Percentiles rank a stretch among this genome's conserved stretches.
These are phyloP conservation scores for Tetrao urogallus DNA, from an alignment of 2,113 vertebrate species.

Conservation along the genomic window DNA sequence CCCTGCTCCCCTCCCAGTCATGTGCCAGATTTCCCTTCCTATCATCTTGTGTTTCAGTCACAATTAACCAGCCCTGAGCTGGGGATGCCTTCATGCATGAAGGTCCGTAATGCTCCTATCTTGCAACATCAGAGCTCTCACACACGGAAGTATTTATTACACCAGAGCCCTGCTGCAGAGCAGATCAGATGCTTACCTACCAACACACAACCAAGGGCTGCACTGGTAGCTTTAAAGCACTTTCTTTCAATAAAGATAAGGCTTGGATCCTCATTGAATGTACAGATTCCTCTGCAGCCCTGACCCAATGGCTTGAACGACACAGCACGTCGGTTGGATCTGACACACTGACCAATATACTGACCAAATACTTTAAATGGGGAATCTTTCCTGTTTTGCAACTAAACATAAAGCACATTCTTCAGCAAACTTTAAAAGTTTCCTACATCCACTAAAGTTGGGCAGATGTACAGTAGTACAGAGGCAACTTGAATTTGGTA, in stretches of 20 bases:
- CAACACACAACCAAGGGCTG: not conserved
- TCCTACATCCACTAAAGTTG: not conserved
- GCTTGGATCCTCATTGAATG: not conserved
- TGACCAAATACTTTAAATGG: not conserved
- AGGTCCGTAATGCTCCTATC: not conserved
- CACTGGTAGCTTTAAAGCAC: not conserved
- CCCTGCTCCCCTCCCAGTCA: not conserved
- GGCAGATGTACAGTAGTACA: not conserved
- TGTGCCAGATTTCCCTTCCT: not conserved
- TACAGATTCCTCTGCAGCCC: not conserved
- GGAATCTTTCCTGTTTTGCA: not conserved
- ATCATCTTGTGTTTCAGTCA: not conserved
- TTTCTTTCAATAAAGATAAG: not conserved
- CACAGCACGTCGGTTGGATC: not conserved
- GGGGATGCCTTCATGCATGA: not conserved
- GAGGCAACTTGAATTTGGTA: not conserved
- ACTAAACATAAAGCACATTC: conserved; percentile 5
- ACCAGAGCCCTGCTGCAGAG: accelerated
- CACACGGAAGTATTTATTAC: not conserved
- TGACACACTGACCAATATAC: not conserved
- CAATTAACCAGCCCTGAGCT: not conserved
- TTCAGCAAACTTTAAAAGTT: conserved; percentile 18
- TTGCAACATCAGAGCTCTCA: not conserved
- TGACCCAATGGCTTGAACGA: not conserved
- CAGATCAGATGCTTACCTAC: not conserved